A percentile compares a stretch with the other conserved stretches of the same genome.
Conservation (phyloP, 2,797 vertebrate species). For the Falco berigora region DNA sequence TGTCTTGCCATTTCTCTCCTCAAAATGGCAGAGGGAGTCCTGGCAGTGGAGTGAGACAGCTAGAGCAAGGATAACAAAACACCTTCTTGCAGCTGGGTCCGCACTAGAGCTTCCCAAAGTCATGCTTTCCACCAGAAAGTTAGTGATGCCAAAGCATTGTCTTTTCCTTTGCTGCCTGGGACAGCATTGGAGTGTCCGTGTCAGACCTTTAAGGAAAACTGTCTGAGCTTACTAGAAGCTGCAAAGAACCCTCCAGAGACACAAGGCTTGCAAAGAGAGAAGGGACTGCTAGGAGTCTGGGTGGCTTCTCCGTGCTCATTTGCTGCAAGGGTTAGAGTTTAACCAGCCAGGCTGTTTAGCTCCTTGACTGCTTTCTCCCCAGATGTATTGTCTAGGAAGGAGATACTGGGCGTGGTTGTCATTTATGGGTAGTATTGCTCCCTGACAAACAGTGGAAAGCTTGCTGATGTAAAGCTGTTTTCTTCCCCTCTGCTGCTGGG, state of each 20-base stretch:
- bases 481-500: background rate
- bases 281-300: background rate
- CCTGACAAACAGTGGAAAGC: background rate
- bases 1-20: background rate
- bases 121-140: background rate
- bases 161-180: background rate
- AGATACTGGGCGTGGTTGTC: background rate
- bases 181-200: background rate
- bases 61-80: background rate
- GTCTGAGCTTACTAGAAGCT: background rate
- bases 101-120: background rate
- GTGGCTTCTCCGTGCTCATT: background rate
- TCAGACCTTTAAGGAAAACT: background rate
- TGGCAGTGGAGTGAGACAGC: background rate
- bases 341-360: background rate
- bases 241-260: background rate
- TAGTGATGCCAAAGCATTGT: background rate
- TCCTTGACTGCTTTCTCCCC: background rate
- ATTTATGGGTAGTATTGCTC: background rate
- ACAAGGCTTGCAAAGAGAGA: background rate
- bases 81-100: background rate
- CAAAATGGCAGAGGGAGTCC: background rate
- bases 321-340: background rate
- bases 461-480: background rate
- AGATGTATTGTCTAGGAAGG: background rate